These are phyloP conservation scores for Epizoanthus rinbou DNA, from an alignment of 92 coral and sea anemone genomes.

Conservation along the genomic window DNA sequence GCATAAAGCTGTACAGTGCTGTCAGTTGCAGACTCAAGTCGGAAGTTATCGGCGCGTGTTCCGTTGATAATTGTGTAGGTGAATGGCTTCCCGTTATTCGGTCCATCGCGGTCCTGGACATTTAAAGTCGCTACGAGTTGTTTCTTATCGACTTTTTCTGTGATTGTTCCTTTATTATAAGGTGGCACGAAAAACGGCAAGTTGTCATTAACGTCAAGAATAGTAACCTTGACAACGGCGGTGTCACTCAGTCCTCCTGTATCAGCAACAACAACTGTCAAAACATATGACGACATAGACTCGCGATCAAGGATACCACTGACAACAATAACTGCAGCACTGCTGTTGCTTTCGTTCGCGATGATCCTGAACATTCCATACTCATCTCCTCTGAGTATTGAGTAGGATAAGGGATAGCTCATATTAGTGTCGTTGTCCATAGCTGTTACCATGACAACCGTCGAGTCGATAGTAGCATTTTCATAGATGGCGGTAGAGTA, in stretches of 20 bases:
- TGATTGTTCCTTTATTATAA: constrained; percentile 66
- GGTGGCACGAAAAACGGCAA: constrained; percentile 82
- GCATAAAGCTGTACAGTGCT: constrained; percentile 64
- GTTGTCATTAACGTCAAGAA: constrained; percentile 86
- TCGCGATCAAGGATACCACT: constrained; percentile 72
- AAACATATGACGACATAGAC: constrained; percentile 46
- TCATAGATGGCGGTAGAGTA: constrained; percentile 65
- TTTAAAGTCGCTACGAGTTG: constrained; percentile 71
- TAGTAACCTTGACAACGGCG: constrained; percentile 68
- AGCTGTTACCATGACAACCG: constrained; percentile 64
- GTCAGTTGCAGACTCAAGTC: constrained; percentile 49
- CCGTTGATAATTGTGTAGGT: constrained; percentile 67
- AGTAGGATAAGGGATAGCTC: constrained; percentile 60
- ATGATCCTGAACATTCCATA: constrained; percentile 66
- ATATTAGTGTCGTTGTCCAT: constrained; percentile 63
- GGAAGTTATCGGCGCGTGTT: constrained; percentile 65
- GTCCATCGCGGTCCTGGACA: constrained; percentile 75
- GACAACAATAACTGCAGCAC: constrained; percentile 57
- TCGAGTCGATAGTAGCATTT: constrained; percentile 65
- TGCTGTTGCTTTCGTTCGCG: constrained; percentile 46
- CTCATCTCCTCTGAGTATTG: constrained; percentile 70
- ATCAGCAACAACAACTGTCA: constrained; percentile 68
- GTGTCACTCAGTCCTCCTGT: constrained; percentile 50
- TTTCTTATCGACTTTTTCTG: constrained; percentile 59
- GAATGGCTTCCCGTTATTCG: constrained; percentile 68